Base-by-base conservation (phyloP, 1,140 invertebrate species). In the Eriosoma lanigerum region DNA sequence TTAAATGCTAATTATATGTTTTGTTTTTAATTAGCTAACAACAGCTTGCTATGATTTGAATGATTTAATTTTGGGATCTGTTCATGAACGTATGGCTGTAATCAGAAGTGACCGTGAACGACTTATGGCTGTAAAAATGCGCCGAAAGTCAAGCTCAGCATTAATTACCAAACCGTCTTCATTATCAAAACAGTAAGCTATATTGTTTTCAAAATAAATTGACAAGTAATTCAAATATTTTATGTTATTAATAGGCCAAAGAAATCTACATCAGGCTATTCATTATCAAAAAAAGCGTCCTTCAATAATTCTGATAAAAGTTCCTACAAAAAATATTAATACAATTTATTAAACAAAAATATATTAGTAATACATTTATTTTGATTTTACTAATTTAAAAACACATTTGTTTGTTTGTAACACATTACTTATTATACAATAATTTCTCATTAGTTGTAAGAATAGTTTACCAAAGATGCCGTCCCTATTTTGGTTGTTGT, bases 21-120 rank as follows among this genome's bases (percentile, higher is more conserved):
- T 52, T 48, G 29, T 78, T 54, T 44, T 58, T 15, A 12, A 64
- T 76, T 66, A 81, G 81, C 44, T 81, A 21, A 81, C 81, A 50
- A 68, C 60, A 46, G 72, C 81, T 54, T 81, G 81, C 48, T 76
- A 78, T 62, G 81, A 81, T 50, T 54, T 81, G 24, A 76, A 81
- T 62, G 73, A 78, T 78, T 76, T 76, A 12, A 76, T 81, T 73
- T 50, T 73, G 62, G 48, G 60, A 54, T 54, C 81, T 60, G 24
- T 78, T 13, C 70, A 68, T 12, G 56, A 81, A 76, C 24, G 62
- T 15, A 76, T 81, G 81, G 21, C 60, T 50, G 24, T 81, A 15
- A 81, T 81, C 15, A 54, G 44, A 32, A 4, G 19, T 50, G 81
- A 81, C 56, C 54, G 81, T 66, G 73, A 81, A 32, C 56, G 73